Base-by-base conservation (phyloP, 2,113 vertebrate species). In the Sciurus niger region DNA sequence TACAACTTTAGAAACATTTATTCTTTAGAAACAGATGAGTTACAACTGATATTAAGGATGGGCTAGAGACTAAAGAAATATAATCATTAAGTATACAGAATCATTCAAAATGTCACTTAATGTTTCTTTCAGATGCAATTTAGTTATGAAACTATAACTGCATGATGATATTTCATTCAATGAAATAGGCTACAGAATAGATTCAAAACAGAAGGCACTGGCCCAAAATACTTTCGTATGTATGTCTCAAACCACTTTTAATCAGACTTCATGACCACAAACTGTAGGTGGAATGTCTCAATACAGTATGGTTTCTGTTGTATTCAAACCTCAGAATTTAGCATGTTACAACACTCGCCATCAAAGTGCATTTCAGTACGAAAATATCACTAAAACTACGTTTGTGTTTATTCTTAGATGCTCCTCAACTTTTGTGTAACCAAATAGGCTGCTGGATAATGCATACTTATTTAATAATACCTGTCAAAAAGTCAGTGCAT, bases 301-400 rank as follows among this genome's bases (percentile, higher is more conserved):
- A 77, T 97, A 98, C 91, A 97, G 94, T 98, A 98, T 89, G 85
- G 97, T 98, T 98, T 98, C 98, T 98, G 97, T 98, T 93, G 68
- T 85, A 97, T 85, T 96, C 86, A 98, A 97, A 98, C 97, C 97
- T 98, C 97, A 98, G 84, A 98, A 98, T 98, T 98, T 90, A 96
- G 93, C 95, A 97, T 84, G 48, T 98, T 98, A 97, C 76, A 98
- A 96, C 94, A 98, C 96, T 98, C 90, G 92, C 96, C 96, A 98
- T 98, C 97, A 96, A 98, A 98, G 97, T 93, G 65, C 24, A 94
- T 78, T 84, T 96, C 67, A 92, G 95, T 53, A 97, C 97, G 97
- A 89, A 98, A 98, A 98, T 98, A 98, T 95, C 95, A 96, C 94
- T 93, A 98, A 98, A 97, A 85, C 78, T 51, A 95, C 94, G 89